These are phyloP conservation scores for Brachypodius melanocephalos DNA, from an alignment of 2,113 vertebrate species.

Conservation along the genomic window DNA sequence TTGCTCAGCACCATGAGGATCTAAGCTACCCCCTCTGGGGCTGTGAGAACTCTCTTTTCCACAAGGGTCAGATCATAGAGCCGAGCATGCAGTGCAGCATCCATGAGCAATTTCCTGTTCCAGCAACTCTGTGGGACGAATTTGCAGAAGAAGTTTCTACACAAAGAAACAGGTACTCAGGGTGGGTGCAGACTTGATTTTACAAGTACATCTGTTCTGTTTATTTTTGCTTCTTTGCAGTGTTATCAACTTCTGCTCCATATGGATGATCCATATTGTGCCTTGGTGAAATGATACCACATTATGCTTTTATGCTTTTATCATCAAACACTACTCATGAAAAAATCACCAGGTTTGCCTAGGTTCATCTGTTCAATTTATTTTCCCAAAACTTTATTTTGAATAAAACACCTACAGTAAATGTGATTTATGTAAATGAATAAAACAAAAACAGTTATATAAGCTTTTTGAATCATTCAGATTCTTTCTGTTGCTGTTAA, in stretches of 20 bases:
- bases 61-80: accelerated
- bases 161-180: conserved; percentile 73
- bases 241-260: conserved; percentile 80
- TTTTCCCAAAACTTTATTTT: conserved; percentile 81
- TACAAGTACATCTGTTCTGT: conserved; percentile 82
- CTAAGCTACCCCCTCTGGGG: accelerated
- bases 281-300: conserved; percentile 77
- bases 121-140: conserved; percentile 19
- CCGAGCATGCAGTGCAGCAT: accelerated
- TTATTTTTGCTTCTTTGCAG: conserved; percentile 80
- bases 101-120: not conserved
- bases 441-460: conserved; percentile 78
- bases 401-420: conserved; percentile 82
- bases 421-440: conserved; percentile 82
- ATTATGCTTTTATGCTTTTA: conserved; percentile 82
- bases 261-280: conserved; percentile 82
- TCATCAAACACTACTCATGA: conserved; percentile 82
- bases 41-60: not conserved
- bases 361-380: conserved; percentile 81
- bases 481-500: conserved; percentile 63
- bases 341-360: conserved; percentile 81
- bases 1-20: not conserved
- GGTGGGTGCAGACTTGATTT: conserved; percentile 76
- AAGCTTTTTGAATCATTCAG: conserved; percentile 74
- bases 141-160: conserved; percentile 69